Evolutionary conservation across 1,140 invertebrate genomes (phyloP), one percentile per base, ranked within the genome.

Genomic region (Panagrolaimus sp.): DNA sequence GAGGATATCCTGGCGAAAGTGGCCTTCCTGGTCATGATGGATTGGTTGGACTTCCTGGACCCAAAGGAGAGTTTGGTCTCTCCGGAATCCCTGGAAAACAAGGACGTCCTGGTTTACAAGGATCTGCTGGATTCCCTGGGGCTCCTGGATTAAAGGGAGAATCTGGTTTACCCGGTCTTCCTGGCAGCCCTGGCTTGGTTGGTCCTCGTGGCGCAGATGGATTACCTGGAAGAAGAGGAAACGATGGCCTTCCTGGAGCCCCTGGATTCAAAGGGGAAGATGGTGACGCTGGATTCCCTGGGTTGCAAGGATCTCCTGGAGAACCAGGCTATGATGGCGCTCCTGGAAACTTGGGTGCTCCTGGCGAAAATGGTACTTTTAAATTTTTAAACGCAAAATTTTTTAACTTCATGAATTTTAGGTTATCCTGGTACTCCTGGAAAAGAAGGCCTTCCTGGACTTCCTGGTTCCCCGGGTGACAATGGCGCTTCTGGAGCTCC

Each of bases 31-130:
- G 74, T 67, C 68, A 69, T 38, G 69, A 70, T 63, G 74, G 73
- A 62, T 38, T 69, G 32, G 52, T 69, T 62, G 78, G 78, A 62
- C 32, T 76, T 4, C 71, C 78, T 46, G 78, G 78, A 62, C 26
- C 63, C 15, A 67, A 75, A 17, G 75, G 76, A 21, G 43, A 64
- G 17, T 38, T 45, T 63, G 75, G 75, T 14, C 47, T 77, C 26
- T n/a, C 58, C 46, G 77, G 77, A 1, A 69, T 77, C 26, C 77
- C 74, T 4, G 75, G 75, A 7, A 72, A 69, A 43, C 47, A 72
- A 26, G 72, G 72, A 10, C 64, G 72, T 8, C 64, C 45, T 26
- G 72, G 72, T 47, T 43, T 17, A n/a, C 63, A 63, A 15, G 72
- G 72, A 38, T n/a, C 21, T 15, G n/a, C 21, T 45, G 52, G 28